phyloP scores from a whole-genome alignment of 2,888 invertebrate genomes.

The Meteorus cinctellus region DNA sequence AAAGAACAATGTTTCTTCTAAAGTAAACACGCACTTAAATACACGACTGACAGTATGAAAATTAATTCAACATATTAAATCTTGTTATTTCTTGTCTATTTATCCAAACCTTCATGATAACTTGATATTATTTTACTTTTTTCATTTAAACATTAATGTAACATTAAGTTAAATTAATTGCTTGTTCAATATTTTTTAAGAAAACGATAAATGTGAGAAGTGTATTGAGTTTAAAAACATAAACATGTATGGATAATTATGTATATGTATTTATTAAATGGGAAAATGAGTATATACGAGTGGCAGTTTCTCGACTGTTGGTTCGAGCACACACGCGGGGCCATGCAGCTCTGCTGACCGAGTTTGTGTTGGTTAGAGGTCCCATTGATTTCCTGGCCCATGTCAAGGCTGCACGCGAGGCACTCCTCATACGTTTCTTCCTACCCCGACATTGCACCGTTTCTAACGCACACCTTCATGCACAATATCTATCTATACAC shows the following conservation, averaged over 20 bases:
- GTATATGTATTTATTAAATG: background rate
- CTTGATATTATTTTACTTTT: background rate
- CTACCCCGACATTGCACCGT: conserved; percentile 29
- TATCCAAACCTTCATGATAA: background rate
- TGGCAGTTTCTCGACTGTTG: conserved; percentile 40
- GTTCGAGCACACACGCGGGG: conserved; percentile 46
- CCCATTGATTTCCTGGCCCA: conserved; percentile 73
- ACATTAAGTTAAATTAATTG: conserved; percentile 13
- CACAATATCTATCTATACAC: background rate
- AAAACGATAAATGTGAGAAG: conserved; percentile 27
- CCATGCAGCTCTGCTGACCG: conserved; percentile 62
- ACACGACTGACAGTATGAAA: background rate
- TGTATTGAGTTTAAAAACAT: conserved; percentile 5
- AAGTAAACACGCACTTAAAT: background rate
- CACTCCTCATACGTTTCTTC: conserved; percentile 51
- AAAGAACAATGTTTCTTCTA: background rate
- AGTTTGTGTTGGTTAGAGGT: conserved; percentile 71
- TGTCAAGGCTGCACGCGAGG: conserved; percentile 73
- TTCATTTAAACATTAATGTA: background rate
- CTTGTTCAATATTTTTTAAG: conserved; percentile 16
- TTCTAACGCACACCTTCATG: conserved; percentile 1
- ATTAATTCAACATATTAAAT: conserved; percentile 7
- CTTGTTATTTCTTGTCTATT: conserved; percentile 1
- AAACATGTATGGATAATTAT: background rate
- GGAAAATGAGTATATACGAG: conserved; percentile 30